Evolutionary conservation across 2,888 invertebrate species (phyloP), one percentile per base, ranked within the genome.

Genomic region (Mimachlamys varia): DNA sequence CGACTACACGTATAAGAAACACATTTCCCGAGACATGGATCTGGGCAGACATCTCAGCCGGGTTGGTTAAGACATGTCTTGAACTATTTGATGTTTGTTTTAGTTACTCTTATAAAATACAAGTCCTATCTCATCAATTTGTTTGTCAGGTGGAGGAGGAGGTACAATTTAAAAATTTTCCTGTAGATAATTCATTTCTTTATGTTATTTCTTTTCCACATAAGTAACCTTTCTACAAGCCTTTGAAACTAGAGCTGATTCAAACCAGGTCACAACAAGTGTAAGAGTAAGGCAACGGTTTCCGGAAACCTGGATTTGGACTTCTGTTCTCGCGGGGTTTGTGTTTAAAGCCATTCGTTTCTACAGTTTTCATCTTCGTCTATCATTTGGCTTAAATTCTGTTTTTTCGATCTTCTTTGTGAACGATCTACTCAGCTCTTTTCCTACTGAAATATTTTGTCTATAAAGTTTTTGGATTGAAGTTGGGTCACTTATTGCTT

Each of bases 301-400:
- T 49, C 90, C 38, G 88, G 90, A 90, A 90, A 90, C 90, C 4
- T 90, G 90, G 90, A 27, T 90, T 38, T 90, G 90, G 90, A 37
- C 58, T 22, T 58, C 87, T 88, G 53, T 27, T 37, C 88, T 58
- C 5, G 37, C 62, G 50, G 38, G 58, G 90, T 90, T 88, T 22
- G 38, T 55, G 38, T 58, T 44, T 76, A 53, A 37, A 50, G 19
- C n/a, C 38, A n/a, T 88, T 4, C 10, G 19, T 53, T 27, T 49
- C 50, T 27, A 27, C n/a, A 13, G n/a, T 15, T n/a, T 49, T 49
- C 50, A 50, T 50, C 38, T 38, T 88, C 17, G n/a, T 88, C 27
- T 27, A 88, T 3, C 44, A 44, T 44, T 44, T 44, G 44, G 44
- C 19, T 88, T 88, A 2, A 53, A 7, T 53, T 53, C 53, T 53